Evolutionary conservation across 2,113 vertebrate species (phyloP).

Genomic region (Melanotaenia duboulayi): DNA sequence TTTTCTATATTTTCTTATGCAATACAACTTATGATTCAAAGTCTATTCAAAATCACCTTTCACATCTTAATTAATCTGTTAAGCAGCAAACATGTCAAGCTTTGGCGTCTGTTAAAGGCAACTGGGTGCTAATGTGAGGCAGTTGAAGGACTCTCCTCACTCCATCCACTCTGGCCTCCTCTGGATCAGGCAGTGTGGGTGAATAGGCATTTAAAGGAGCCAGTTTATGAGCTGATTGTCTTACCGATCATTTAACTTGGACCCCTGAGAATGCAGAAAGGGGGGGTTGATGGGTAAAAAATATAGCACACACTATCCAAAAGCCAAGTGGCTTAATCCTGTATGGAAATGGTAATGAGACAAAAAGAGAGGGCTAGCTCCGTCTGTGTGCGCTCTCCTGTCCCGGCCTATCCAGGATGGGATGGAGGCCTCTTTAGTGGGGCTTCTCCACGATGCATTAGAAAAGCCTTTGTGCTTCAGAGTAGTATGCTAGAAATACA

Average conservation of each 20-base stretch:
- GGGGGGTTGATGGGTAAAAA: constrained; percentile 45
- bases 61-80: not conserved
- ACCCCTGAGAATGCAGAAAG: constrained; percentile 58
- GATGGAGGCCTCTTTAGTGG: constrained; percentile 85
- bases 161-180: constrained; percentile 43
- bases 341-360: constrained; percentile 93
- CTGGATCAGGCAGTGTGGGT: constrained; percentile 29
- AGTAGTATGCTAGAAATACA: constrained; percentile 86
- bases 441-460: constrained; percentile 84
- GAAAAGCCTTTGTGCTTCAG: constrained; percentile 89
- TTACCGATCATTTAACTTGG: constrained; percentile 71
- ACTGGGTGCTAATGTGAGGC: constrained; percentile 50
- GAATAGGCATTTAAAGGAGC: constrained; percentile 67
- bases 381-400: constrained; percentile 79
- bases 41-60: not conserved
- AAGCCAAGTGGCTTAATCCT: constrained; percentile 86
- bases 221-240: constrained; percentile 70
- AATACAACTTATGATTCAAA: not conserved
- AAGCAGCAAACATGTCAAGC: not conserved
- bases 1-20: not conserved
- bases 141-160: constrained; percentile 51
- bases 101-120: constrained; percentile 34
- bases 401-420: constrained; percentile 75
- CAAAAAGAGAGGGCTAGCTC: constrained; percentile 71
- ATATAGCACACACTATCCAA: constrained; percentile 76